These are phyloP conservation scores for Pachyseris speciosa DNA, from an alignment of 64 coral and sea anemone genomes.

Conservation along the genomic window DNA sequence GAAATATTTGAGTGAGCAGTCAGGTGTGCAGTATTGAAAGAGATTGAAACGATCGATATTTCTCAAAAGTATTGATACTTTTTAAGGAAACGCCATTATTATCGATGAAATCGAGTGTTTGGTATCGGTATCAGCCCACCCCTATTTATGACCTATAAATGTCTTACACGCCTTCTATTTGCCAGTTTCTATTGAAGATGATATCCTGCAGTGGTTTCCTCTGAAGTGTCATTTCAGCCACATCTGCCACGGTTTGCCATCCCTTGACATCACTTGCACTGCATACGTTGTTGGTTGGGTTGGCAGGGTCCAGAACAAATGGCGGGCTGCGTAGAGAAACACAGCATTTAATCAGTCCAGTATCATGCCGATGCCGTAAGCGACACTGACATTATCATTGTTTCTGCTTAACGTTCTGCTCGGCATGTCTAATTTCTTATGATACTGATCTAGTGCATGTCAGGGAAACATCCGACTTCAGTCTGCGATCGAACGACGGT, in stretches of 20 bases:
- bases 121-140: too few relatives aligned
- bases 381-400: neutral
- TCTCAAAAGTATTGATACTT: neutral
- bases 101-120: too few relatives aligned
- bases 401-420: neutral
- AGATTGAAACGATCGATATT: neutral
- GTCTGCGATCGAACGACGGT: too few relatives aligned
- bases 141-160: too few relatives aligned
- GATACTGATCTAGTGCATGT: neutral
- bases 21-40: neutral
- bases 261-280: constrained; percentile 2
- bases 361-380: neutral
- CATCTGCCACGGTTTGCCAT: neutral
- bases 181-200: neutral
- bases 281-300: constrained; percentile 69
- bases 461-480: too few relatives aligned
- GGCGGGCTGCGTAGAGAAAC: constrained; percentile 7
- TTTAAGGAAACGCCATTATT: too few relatives aligned
- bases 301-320: constrained; percentile 68
- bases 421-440: neutral
- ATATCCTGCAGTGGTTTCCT: neutral
- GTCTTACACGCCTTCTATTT: too few relatives aligned
- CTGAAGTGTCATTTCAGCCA: neutral
- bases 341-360: neutral
- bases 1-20: neutral